A percentile compares a stretch with the other conserved stretches of the same genome.
phyloP scores from a whole-genome alignment of 2,888 invertebrate genomes.

The Philonicus albiceps region DNA sequence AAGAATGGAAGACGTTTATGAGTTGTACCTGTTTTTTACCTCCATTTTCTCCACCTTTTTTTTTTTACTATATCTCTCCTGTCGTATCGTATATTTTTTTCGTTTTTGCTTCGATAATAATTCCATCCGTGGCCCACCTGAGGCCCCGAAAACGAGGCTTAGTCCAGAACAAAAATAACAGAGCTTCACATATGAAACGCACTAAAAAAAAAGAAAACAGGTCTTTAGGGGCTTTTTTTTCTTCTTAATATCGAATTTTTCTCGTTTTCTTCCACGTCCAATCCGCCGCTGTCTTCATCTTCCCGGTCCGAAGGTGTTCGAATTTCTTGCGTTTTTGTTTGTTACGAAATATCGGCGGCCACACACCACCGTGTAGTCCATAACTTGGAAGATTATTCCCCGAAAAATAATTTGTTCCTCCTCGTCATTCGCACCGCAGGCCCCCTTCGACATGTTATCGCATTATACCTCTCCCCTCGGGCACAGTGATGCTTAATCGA shows the following conservation, averaged over 20 bases:
- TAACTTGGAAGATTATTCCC: background rate
- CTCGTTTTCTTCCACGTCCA: background rate
- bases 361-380: slow-evolving; percentile 1
- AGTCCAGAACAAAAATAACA: slow-evolving; percentile 16
- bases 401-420: slow-evolving; percentile 18
- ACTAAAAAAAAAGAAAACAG: slow-evolving; percentile 12
- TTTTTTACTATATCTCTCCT: background rate
- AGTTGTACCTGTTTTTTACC: background rate
- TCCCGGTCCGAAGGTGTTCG: background rate
- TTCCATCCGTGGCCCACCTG: slow-evolving; percentile 23
- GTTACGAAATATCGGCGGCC: background rate
- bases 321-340: background rate
- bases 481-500: slow-evolving; percentile 16
- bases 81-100: background rate
- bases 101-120: background rate
- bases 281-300: background rate
- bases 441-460: background rate
- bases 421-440: background rate
- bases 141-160: slow-evolving; percentile 1
- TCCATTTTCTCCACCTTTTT: background rate
- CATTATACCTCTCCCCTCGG: background rate
- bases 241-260: background rate
- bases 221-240: background rate
- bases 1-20: background rate
- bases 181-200: slow-evolving; percentile 22